phyloP scores from a whole-genome alignment of 1,140 invertebrate species.

The Probaryconus sp. region DNA sequence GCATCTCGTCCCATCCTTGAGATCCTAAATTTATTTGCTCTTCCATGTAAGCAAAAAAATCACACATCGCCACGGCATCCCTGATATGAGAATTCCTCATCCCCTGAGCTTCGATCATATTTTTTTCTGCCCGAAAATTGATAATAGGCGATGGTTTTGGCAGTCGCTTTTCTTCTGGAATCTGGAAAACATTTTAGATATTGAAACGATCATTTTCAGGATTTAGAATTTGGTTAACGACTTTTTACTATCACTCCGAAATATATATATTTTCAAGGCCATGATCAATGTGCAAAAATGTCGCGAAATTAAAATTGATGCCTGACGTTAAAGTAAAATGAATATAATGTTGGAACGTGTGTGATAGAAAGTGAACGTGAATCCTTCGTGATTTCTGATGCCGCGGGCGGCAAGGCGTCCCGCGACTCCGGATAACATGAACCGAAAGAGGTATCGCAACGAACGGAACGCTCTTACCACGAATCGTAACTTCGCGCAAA shows the following conservation, averaged over 20 bases:
- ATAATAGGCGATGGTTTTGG: slow-evolving; percentile 86
- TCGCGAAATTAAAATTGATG: too few species aligned
- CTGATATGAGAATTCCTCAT: slow-evolving; percentile 92
- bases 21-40: slow-evolving; percentile 73
- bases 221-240: too few species aligned
- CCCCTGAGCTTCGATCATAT: slow-evolving; percentile 88
- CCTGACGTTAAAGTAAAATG: background rate
- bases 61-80: slow-evolving; percentile 94
- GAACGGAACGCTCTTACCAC: too few species aligned
- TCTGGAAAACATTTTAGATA: slow-evolving; percentile 56
- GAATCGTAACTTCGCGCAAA: too few species aligned
- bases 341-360: background rate
- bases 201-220: background rate
- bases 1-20: slow-evolving; percentile 83
- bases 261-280: too few species aligned
- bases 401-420: slow-evolving; percentile 73
- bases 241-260: too few species aligned
- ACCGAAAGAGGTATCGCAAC: slow-evolving; percentile 51
- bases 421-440: slow-evolving; percentile 62
- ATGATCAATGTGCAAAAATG: too few species aligned
- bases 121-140: slow-evolving; percentile 91
- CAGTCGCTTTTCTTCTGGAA: slow-evolving; percentile 79
- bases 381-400: slow-evolving; percentile 65
- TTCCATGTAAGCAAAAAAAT: slow-evolving; percentile 93
- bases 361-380: slow-evolving; percentile 25